Base-by-base conservation (phyloP, 2,797 vertebrate genomes). In the Mormyrus hasselquistii region DNA sequence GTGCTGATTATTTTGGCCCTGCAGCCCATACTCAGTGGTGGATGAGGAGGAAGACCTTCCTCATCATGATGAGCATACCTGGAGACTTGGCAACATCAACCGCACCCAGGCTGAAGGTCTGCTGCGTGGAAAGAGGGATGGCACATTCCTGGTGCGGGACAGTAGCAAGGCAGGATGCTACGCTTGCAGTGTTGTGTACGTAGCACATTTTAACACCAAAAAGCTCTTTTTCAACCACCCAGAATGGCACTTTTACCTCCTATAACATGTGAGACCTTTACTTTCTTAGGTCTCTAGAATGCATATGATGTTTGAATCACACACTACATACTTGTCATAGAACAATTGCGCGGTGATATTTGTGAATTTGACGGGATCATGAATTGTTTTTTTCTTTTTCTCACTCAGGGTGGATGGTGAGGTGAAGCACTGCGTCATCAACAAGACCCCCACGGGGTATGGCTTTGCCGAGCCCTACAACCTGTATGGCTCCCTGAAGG, bases 401-500 rank as follows among this genome's bases (percentile, higher is more conserved):
- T 87, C 6, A 93, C 89, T 3, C 93, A 99, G 99, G 88, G 98
- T 98, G 95, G 98, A 99, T 10, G 95, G 97, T 0, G 98, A 99
- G 94, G 98, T 99, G 91, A 99, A 99, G 95, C 98, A 99, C 94
- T 99, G 99, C 90, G 98, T 99, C 95, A 99, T 99, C 95, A 99
- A 99, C 96, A 99, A 99, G 94, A 99, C 99, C 0, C 97, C 97
- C 49, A 98, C 98, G 1, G 99, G 98, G 90, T 99, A 93, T 4
- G 98, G 98, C 94, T 99, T 99, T 3, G 99, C 98, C 0, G 98
- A 99, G 94, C 99, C 99, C 87, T 99, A 99, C 94, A 99, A 99
- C 95, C 94, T 99, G 94, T 99, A 99, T 96, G 95, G 94, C 96
- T 99, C 98, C 0, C 94, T 99, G 86, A 99, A 99, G 94, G 99